Conservation (phyloP, 2,888 invertebrate genomes). For the Fissipunctia ypsillon region DNA sequence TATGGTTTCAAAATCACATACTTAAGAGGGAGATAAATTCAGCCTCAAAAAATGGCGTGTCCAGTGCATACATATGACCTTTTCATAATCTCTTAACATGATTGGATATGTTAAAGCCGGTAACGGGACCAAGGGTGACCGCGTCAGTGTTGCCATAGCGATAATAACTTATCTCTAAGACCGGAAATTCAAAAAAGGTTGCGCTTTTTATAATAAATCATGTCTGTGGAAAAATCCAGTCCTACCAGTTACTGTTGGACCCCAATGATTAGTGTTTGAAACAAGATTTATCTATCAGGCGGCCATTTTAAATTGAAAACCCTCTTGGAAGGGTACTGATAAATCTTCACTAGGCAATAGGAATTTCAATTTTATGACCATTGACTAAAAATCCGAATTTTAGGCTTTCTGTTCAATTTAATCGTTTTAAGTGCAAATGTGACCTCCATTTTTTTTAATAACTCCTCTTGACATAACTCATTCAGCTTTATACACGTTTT, state of each 20-base stretch:
- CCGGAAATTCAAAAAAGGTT: conserved; percentile 37
- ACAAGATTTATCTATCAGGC: conserved; percentile 50
- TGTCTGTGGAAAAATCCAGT: conserved; percentile 30
- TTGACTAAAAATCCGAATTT: conserved; percentile 23
- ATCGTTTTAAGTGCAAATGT: conserved; percentile 23
- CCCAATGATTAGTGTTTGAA: conserved; percentile 41
- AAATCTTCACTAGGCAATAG: conserved; percentile 49
- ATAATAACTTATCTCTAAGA: conserved; percentile 29
- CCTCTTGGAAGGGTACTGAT: conserved; percentile 45
- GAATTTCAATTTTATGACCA: conserved; percentile 40
- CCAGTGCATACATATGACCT: conserved; percentile 29
- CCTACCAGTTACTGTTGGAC: conserved; percentile 1
- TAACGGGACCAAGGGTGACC: conserved; percentile 33
- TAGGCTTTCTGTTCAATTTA: conserved; percentile 12
- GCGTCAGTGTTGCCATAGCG: conserved; percentile 23
- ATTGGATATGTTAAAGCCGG: conserved; percentile 53
- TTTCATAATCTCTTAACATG: conserved; percentile 60
- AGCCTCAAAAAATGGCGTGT: neutral
- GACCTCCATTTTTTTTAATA: neutral
- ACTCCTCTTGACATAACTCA: neutral
- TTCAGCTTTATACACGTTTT: neutral
- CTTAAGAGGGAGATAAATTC: neutral
- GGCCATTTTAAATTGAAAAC: conserved; percentile 54
- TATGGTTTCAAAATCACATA: neutral
- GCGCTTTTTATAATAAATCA: conserved; percentile 50